These are phyloP conservation scores for Drosophila setosimentum DNA, from an alignment of 2,888 invertebrate genomes.

Conservation along the genomic window DNA sequence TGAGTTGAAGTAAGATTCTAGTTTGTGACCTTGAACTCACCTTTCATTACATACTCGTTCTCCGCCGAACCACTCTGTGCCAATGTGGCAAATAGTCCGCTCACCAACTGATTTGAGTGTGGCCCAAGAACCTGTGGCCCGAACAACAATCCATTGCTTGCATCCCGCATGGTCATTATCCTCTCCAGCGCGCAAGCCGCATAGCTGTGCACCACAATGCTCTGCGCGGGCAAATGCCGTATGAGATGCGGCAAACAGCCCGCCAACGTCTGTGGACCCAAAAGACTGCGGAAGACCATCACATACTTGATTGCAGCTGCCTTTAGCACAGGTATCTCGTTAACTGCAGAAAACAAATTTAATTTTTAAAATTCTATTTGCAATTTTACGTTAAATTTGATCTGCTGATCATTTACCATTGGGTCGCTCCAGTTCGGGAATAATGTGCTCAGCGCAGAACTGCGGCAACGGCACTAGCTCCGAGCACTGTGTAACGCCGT, in stretches of 20 bases:
- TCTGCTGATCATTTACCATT: constrained; percentile 86
- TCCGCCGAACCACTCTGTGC: constrained; percentile 92
- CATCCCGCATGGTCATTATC: constrained; percentile 90
- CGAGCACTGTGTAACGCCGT: constrained; percentile 96
- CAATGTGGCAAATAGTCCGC: constrained; percentile 91
- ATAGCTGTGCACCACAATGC: constrained; percentile 97
- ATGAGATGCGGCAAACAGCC: constrained; percentile 92
- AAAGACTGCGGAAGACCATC: constrained; percentile 96
- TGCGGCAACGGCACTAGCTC: constrained; percentile 95
- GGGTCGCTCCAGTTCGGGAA: constrained; percentile 92
- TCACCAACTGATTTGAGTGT: constrained; percentile 89
- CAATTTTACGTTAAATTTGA: not conserved
- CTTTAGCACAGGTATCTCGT: constrained; percentile 95
- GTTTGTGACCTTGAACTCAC: constrained; percentile 50
- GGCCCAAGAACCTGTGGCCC: constrained; percentile 88
- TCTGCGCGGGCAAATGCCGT: constrained; percentile 90
- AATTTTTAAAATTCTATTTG: not conserved
- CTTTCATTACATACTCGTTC: constrained; percentile 99
- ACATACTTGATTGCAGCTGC: constrained; percentile 98
- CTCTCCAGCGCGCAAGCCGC: constrained; percentile 97
- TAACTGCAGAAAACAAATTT: constrained; percentile 87
- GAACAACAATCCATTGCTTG: constrained; percentile 86
- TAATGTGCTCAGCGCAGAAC: constrained; percentile 94
- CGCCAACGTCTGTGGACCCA: constrained; percentile 92
- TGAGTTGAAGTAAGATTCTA: not conserved